A percentile compares a stretch with the other conserved stretches of the same genome.
Conservation (phyloP, 2,797 vertebrate genomes). For the Hypotaenidia philippensis region DNA sequence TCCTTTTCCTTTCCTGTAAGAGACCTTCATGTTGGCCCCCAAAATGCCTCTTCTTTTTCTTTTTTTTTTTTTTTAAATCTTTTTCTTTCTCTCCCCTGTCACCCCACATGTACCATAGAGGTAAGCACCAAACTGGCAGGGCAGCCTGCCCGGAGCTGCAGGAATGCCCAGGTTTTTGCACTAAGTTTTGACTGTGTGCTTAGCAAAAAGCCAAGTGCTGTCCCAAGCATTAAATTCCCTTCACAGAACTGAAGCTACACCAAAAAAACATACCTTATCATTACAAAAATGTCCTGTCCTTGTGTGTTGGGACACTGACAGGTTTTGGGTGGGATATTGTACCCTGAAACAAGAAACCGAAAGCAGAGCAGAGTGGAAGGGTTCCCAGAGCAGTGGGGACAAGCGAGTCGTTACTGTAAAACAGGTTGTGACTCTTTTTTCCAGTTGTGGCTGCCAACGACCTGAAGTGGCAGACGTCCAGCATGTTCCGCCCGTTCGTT, state of each 20-base stretch:
- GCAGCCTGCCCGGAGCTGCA: not conserved
- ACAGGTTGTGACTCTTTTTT: not conserved
- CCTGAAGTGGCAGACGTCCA: conserved; percentile 96
- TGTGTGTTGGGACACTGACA: rapidly evolving
- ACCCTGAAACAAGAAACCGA: not conserved
- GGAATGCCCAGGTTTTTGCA: not conserved
- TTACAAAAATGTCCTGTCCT: too few relatives aligned
- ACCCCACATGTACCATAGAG: not conserved
- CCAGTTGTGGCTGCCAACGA: conserved; percentile 94
- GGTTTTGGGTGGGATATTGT: not conserved
- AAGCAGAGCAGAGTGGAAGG: not conserved
- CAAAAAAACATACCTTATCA: not conserved
- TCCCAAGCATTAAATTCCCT: not conserved
- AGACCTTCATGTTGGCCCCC: not conserved
- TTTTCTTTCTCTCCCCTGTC: not conserved
- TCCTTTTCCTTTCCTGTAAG: not conserved
- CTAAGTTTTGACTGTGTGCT: not conserved
- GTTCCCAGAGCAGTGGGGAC: not conserved
- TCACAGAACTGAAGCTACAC: not conserved
- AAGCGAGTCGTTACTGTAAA: not conserved
- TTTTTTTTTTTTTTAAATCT: too few relatives aligned
- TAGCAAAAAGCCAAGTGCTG: not conserved
- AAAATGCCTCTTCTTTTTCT: not conserved
- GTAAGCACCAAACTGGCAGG: not conserved
- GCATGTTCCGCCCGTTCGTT: conserved; percentile 97